These are phyloP conservation scores for Cataglyphis cursor DNA, from an alignment of 2,888 invertebrate genomes.

Conservation along the genomic window DNA sequence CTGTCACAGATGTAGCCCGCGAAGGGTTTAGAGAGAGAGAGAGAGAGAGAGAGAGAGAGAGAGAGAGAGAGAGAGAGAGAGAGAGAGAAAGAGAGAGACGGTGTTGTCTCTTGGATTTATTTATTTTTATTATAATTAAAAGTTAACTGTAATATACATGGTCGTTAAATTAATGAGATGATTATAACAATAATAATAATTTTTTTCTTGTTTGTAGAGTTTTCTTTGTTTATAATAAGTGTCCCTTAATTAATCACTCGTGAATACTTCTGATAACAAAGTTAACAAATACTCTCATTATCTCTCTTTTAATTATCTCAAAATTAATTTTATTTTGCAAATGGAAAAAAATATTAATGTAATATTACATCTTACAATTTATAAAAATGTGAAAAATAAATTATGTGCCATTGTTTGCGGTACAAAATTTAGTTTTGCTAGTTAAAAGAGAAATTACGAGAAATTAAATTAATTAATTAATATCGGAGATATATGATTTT, in stretches of 20 bases:
- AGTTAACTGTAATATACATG: neutral
- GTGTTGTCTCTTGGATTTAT: neutral
- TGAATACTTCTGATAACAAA: neutral
- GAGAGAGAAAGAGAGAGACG: no score
- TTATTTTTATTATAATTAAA: slow-evolving; percentile 8
- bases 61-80: no score
- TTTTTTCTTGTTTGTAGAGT: neutral
- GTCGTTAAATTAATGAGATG: neutral
- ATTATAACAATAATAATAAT: neutral
- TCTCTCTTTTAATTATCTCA: slow-evolving; percentile 3
- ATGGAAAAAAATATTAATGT: neutral
- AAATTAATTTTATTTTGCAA: neutral
- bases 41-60: no score
- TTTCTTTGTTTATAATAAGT: neutral
- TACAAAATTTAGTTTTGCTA: neutral
- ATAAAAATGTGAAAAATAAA: neutral
- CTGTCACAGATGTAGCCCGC: neutral
- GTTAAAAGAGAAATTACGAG: slow-evolving; percentile 2
- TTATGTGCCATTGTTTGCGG: neutral
- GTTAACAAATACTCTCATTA: neutral
- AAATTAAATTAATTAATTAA: slow-evolving; percentile 18
- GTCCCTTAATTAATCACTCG: neutral
- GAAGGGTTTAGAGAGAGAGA: neutral
- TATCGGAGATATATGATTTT: neutral
- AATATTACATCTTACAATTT: neutral